These are phyloP conservation scores for Lycaon pictus DNA, from an alignment of 2,113 vertebrate genomes.

Conservation along the genomic window DNA sequence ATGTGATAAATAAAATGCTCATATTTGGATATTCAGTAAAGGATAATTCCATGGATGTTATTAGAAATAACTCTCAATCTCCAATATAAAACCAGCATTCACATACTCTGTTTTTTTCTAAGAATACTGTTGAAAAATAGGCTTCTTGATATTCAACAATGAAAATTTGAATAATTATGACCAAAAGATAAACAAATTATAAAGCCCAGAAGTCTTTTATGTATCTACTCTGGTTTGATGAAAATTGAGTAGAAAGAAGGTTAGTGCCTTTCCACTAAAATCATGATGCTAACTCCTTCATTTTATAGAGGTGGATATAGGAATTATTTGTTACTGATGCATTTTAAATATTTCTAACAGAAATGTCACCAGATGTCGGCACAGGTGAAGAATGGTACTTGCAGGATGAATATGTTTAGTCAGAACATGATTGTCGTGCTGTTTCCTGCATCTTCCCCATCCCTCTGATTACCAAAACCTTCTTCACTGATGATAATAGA, in stretches of 20 bases:
- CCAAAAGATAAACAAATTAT: neutral
- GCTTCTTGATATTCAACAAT: neutral
- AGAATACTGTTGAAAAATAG: neutral
- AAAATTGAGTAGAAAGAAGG: conserved; percentile 23
- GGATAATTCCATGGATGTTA: neutral
- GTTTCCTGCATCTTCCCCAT: neutral
- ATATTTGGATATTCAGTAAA: conserved; percentile 25
- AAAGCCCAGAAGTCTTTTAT: neutral
- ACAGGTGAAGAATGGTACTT: neutral
- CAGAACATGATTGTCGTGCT: neutral
- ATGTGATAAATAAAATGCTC: conserved; percentile 31
- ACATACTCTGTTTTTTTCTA: neutral
- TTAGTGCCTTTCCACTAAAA: neutral
- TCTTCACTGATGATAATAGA: neutral
- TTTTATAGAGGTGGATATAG: conserved; percentile 18
- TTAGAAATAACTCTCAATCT: conserved; percentile 10
- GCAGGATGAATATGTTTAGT: neutral
- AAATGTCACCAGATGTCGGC: neutral
- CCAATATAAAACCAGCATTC: conserved; percentile 12
- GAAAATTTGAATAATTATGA: conserved; percentile 52
- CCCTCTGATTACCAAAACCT: neutral
- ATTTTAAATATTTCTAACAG: conserved; percentile 21
- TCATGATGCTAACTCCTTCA: neutral
- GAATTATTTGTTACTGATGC: neutral
- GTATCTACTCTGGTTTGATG: neutral